Evolutionary conservation across 1,140 invertebrate species (phyloP).

Genomic region (Danaus melanippus): DNA sequence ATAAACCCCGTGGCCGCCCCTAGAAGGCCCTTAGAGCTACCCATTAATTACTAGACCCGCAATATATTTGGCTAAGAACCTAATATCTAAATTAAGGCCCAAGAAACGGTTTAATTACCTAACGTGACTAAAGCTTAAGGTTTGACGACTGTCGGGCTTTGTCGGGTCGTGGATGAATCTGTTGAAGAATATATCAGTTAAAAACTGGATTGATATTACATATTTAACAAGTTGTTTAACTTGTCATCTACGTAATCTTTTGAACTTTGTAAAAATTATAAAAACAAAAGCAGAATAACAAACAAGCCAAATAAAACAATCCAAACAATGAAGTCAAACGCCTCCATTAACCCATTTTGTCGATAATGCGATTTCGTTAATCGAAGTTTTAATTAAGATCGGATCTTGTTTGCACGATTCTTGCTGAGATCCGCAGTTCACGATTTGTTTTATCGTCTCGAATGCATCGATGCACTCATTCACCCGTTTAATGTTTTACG

Average conservation of each 20-base stretch:
- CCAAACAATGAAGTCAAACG: constrained; percentile 27
- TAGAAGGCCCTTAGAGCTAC: constrained; percentile 12
- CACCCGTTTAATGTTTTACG: constrained; percentile 37
- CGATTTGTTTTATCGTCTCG: constrained; percentile 43
- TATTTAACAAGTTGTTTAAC: no score
- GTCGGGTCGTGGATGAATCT: not conserved
- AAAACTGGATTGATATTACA: no score
- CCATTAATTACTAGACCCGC: constrained; percentile 45
- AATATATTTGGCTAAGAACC: constrained; percentile 51
- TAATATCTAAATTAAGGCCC: constrained; percentile 52
- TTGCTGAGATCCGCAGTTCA: constrained; percentile 39
- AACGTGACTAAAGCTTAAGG: constrained; percentile 27
- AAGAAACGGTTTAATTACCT: constrained; percentile 44
- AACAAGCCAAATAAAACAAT: constrained; percentile 8
- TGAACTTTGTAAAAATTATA: no score
- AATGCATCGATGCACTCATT: constrained; percentile 40
- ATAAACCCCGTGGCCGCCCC: constrained; percentile 15
- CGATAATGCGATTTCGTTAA: constrained; percentile 45
- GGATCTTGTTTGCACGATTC: constrained; percentile 39
- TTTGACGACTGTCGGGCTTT: constrained; percentile 5
- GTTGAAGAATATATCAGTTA: no score
- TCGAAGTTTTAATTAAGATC: constrained; percentile 52
- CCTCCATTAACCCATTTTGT: constrained; percentile 49
- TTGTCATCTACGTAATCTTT: no score
- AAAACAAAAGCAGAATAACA: not conserved